Base-by-base conservation (phyloP, 2,113 vertebrate species). In the Tragelaphus strepsiceros region DNA sequence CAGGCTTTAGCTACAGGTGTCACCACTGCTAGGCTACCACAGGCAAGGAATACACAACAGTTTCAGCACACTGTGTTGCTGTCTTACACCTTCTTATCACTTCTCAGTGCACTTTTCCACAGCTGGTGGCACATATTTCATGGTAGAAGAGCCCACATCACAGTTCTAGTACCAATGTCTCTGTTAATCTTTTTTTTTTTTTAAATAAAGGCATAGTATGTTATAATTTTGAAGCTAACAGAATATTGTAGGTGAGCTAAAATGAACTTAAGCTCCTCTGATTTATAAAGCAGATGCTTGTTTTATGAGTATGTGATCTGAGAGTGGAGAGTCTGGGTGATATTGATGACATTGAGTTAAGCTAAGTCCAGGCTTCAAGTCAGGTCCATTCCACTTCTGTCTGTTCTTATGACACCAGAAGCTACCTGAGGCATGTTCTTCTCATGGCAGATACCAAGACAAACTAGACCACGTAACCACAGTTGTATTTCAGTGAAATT, bases 21-120 rank as follows among this genome's bases (percentile, higher is more conserved):
- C 9, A 12, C 22, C 4, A 28, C 2, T 67, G 35, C 53, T 88
- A 51, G 35, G 13, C 19, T 87, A 53, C 11, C n/a, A 26, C 3
- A 19, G 19, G 15, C 77, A 14, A 32, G 30, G 35, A 30, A 5
- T 28, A 6, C 19, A 62, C 54, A 3, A 13, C 30, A 39, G 17
- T 39, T 80, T 26, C 5, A 56, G 7, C 51, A 17, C 12, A 0
- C 5, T 54, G 0, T 46, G 4, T 51, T 54, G 43, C 8, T 21
- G 8, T 80, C 80, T 82, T 51, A 17, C 4, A 46, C 67, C 21
- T 3, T 35, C 13, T 71, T 67, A 26, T 56, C 46, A 35, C 26
- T 61, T 95, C 5, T 8, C 62, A 22, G 17, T 32, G 3, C 10
- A 30, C 17, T 7, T 19, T 49, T 12, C 19, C 61, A 28, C 49